phyloP scores from a whole-genome alignment of 2,113 vertebrate genomes.

The Piaya cayana region DNA sequence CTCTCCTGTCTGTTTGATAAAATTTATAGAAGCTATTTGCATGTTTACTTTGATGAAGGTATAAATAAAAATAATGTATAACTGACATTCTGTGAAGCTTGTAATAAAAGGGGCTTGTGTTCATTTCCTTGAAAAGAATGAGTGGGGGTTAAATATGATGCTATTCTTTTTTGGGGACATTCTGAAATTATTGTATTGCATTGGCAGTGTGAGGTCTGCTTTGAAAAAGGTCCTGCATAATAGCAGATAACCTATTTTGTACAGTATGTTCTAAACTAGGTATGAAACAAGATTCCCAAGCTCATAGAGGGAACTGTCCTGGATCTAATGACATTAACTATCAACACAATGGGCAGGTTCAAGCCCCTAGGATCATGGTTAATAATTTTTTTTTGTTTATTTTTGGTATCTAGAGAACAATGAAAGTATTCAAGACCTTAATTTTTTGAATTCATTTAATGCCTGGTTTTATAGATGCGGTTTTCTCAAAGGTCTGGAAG shows the following conservation, averaged over 20 bases:
- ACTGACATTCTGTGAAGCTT: neutral
- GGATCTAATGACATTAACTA: neutral
- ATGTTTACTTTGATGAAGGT: conserved; percentile 1
- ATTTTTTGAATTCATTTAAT: neutral
- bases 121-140: neutral
- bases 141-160: neutral
- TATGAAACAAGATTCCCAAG: neutral
- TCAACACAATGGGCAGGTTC: neutral
- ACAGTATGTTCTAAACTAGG: neutral
- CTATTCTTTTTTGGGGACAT: neutral
- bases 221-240: neutral
- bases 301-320: neutral
- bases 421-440: neutral
- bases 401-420: neutral
- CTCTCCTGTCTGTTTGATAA: conserved; percentile 73
- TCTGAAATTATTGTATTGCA: neutral
- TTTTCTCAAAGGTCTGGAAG: neutral
- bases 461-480: neutral
- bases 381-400: neutral
- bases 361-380: fast-evolving
- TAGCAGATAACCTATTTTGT: neutral
- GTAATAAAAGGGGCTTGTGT: neutral
- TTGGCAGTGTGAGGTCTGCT: neutral
- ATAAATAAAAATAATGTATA: neutral
- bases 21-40: conserved; percentile 28